These are phyloP conservation scores for Spilosoma lubricipeda DNA, from an alignment of 2,888 invertebrate species.

Conservation along the genomic window DNA sequence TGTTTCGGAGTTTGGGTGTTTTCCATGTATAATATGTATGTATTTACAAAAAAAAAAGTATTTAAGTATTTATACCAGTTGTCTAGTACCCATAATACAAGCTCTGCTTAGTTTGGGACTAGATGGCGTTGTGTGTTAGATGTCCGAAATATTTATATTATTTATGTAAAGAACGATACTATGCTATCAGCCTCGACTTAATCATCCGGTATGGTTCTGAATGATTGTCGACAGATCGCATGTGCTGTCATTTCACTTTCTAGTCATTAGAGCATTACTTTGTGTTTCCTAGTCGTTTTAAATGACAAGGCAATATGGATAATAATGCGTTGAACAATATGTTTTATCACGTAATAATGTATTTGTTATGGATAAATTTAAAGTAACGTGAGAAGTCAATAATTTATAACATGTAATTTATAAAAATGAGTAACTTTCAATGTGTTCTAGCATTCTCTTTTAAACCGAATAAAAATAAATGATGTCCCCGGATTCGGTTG, in stretches of 20 bases:
- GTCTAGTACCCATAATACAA: too few species aligned
- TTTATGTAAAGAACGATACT: neutral
- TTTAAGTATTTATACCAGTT: too few species aligned
- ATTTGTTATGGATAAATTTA: neutral
- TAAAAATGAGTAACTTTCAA: too few species aligned
- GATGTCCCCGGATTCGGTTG: too few species aligned
- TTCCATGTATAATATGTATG: too few species aligned
- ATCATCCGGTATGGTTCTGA: neutral
- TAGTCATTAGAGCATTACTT: constrained; percentile 48
- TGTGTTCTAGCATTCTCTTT: neutral
- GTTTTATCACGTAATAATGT: neutral
- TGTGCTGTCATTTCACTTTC: constrained; percentile 50
- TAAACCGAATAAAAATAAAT: neutral
- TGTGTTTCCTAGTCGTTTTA: constrained; percentile 44
- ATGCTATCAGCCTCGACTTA: neutral
- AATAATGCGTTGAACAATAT: constrained; percentile 14
- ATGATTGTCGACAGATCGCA: constrained; percentile 42
- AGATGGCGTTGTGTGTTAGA: too few species aligned
- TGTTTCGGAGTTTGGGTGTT: too few species aligned
- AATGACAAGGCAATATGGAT: constrained; percentile 37
- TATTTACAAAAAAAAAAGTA: too few species aligned
- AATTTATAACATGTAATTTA: neutral
- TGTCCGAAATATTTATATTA: too few species aligned
- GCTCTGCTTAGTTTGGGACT: too few species aligned
- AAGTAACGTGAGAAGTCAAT: neutral